Base-by-base conservation (phyloP, 1,140 invertebrate species). In the Armadillidium nasatum region DNA sequence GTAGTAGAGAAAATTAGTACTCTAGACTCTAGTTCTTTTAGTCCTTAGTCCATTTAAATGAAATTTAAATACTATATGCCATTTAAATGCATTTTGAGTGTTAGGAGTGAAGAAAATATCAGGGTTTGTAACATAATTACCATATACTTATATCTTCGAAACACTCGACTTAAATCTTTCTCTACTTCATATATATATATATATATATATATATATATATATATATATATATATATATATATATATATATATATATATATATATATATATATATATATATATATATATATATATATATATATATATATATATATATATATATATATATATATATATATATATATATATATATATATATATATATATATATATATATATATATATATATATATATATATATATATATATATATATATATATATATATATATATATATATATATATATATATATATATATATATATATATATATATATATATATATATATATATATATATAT, bases 131-230 rank as follows among this genome's bases (percentile, higher is more conserved):
- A n/a, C n/a, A n/a, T n/a, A n/a, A n/a, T n/a, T n/a, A n/a, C n/a
- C 33, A 33, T 33, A 33, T 33, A 1, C 33, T 6, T 67, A 67
- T 67, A 67, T 67, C n/a, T 67, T n/a, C n/a, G n/a, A n/a, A n/a
- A n/a, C n/a, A n/a, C n/a, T n/a, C n/a, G n/a, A n/a, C n/a, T 19
- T 67, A 67, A 7, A 1, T 33, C 33, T 33, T 6, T 33, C 33
- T 33, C 33, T 6, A 3, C 6, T 33, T 33, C 33, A 33, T 33
- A 67, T 67, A 67, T 67, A 67, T 67, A 67, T 67, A 67, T 67
- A 67, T 67, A 67, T 67, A 67, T 67, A 67, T 67, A 67, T 67
- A 67, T 67, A 67, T 67, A 67, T 67, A 67, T 67, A 67, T 67
- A 67, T 67, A 67, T 67, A 67, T 67, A 67, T 67, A 67, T 67